Evolutionary conservation across 2,888 invertebrate species (phyloP).

Genomic region (Iselma pallidipennis): DNA sequence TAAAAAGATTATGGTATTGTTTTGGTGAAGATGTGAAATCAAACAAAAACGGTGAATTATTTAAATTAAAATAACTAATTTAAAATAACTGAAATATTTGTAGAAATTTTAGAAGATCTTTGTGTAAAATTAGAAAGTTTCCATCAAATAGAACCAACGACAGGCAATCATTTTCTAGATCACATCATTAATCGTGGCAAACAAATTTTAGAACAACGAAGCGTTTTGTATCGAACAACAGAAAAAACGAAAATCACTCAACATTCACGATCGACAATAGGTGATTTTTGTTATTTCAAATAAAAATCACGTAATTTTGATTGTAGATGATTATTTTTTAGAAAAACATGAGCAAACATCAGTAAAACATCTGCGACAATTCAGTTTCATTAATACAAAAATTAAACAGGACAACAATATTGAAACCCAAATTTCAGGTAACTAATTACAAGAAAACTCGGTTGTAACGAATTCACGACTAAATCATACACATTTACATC

Average conservation of each 20-base stretch:
- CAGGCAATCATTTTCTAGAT: constrained; percentile 34
- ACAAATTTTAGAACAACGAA: constrained; percentile 47
- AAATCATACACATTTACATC: no score
- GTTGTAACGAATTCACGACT: no score
- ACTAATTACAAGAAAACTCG: no score
- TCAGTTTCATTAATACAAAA: constrained; percentile 25
- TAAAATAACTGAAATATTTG: no score
- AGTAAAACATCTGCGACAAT: constrained; percentile 28
- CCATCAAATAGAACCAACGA: constrained; percentile 1
- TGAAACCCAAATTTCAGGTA: constrained; percentile 38
- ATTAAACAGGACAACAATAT: constrained; percentile 21
- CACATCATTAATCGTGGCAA: constrained; percentile 43
- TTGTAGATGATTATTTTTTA: constrained; percentile 8
- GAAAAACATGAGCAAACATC: constrained; percentile 27
- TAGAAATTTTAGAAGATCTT: neutral
- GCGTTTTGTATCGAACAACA: constrained; percentile 45
- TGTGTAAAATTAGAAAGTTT: constrained; percentile 10
- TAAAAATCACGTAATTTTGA: neutral
- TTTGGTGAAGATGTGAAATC: constrained; percentile 29
- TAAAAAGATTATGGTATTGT: constrained; percentile 37
- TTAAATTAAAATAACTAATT: no score
- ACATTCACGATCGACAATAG: neutral
- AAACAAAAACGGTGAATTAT: neutral
- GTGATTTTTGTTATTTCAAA: neutral
- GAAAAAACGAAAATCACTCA: constrained; percentile 20